These are phyloP conservation scores for Progne subis DNA, from an alignment of 2,113 vertebrate genomes.

Conservation along the genomic window DNA sequence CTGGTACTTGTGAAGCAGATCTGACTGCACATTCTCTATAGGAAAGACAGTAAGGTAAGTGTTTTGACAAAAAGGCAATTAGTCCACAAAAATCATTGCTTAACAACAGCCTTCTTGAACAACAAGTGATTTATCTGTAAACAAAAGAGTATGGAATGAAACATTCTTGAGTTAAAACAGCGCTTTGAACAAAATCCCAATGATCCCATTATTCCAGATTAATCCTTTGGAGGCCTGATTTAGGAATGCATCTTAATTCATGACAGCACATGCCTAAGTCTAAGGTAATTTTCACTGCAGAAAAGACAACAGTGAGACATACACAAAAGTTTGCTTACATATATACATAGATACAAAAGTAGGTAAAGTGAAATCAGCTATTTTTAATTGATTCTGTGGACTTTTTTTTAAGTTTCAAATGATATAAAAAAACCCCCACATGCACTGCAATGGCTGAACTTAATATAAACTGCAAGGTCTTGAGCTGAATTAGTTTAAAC, in stretches of 20 bases:
- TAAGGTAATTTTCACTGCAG: constrained; percentile 57
- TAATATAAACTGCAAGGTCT: constrained; percentile 1
- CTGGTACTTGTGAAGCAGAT: constrained; percentile 81
- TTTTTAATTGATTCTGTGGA: neutral
- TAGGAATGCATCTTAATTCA: constrained; percentile 35
- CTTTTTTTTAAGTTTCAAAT: neutral
- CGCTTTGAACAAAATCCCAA: constrained; percentile 17
- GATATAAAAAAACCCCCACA: neutral
- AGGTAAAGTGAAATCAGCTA: neutral
- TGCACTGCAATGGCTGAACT: neutral
- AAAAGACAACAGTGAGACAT: constrained; percentile 51
- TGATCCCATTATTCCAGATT: constrained; percentile 48
- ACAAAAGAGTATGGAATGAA: constrained; percentile 27
- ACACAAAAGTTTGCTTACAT: neutral
- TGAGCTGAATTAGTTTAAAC: constrained; percentile 3
- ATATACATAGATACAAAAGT: neutral
- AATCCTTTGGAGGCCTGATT: constrained; percentile 49
- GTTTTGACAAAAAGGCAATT: neutral
- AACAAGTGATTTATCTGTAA: constrained; percentile 51
- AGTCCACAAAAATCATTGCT: constrained; percentile 28
- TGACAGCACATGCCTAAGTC: constrained; percentile 18
- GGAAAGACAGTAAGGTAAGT: constrained; percentile 3
- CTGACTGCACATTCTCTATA: constrained; percentile 74
- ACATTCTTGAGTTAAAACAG: constrained; percentile 10
- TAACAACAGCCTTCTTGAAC: constrained; percentile 49